Base-by-base conservation (phyloP, 2,113 vertebrate species). In the Corythornis madagascariensis region DNA sequence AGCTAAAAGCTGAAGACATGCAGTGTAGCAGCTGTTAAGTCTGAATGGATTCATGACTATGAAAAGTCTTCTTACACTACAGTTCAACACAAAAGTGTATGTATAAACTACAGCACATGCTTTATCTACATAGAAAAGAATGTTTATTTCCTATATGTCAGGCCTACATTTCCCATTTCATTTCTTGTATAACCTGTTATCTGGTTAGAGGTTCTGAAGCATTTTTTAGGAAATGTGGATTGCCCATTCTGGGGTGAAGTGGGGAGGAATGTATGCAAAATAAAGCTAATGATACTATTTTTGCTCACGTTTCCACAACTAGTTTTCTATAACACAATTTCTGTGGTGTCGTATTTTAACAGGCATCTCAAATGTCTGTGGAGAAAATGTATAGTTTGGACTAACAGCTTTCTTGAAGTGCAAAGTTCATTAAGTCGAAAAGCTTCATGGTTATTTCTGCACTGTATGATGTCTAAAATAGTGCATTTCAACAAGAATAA, bases 171-270 rank as follows among this genome's bases (percentile, higher is more conserved):
- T 88, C 43, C 16, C 79, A 26, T 38, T 38, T 38, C 38, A 38
- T 38, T 38, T 38, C 10, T 38, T 38, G 38, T 38, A 38, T 13
- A 33, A 38, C 4, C 9, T 25, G 1, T 38, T 67, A 25, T 84
- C 35, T 82, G 19, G 6, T 70, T 42, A 57, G 28, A 86, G 3
- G 35, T 69, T 90, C 67, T 67, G 14, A 53, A 79, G 31, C 4
- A 26, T 66, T 28, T 64, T 83, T 92, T 56, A 47, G 20, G 25
- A 56, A 70, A 25, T 52, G 17, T 77, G 0, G 6, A 2, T 89
- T 86, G 25, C 4, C 14, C 1, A 0, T 72, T 55, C 59, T 50
- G 9, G 11, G 4, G 12, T 43, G 9, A 10, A 56, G 13, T 26
- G 9, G 5, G 3, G 12, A 64, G 43, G 57, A 66, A 77, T 22